phyloP scores from a whole-genome alignment of 53 echinoderm and acorn worm species.

The Astropecten irregularis region DNA sequence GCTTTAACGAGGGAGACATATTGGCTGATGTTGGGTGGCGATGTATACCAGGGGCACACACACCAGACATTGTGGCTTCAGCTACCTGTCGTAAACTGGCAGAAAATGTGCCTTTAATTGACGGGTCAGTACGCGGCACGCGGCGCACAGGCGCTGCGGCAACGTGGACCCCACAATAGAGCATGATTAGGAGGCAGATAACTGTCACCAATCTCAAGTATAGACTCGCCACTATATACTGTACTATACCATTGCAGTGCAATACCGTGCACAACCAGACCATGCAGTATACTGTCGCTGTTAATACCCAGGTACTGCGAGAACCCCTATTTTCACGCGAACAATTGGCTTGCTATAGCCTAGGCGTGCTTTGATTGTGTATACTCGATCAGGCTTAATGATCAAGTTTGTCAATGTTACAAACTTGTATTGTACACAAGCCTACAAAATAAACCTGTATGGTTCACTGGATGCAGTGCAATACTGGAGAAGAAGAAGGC shows the following conservation, averaged over 20 bases:
- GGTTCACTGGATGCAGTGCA: too few relatives aligned
- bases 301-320: neutral
- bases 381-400: neutral
- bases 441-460: too few relatives aligned
- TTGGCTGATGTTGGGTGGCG: too few relatives aligned
- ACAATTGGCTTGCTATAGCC: neutral
- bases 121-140: neutral
- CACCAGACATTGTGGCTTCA: conserved; percentile 33
- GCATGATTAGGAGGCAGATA: conserved; percentile 43
- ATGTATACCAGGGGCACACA: too few relatives aligned
- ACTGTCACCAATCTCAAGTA: conserved; percentile 50
- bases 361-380: neutral
- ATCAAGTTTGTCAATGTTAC: neutral
- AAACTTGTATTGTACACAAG: too few relatives aligned
- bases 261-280: too few relatives aligned
- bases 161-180: conserved; percentile 22
- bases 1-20: conserved; percentile 20
- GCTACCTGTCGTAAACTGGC: conserved; percentile 21
- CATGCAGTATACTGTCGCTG: too few relatives aligned
- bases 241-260: too few relatives aligned
- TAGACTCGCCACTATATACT: conserved; percentile 22
- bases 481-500: too few relatives aligned
- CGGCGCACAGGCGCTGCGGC: conserved; percentile 40
- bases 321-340: neutral
- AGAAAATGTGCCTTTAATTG: conserved; percentile 39